These are phyloP conservation scores for Palythoa heliodiscus DNA, from an alignment of 92 coral and sea anemone genomes.

Conservation along the genomic window DNA sequence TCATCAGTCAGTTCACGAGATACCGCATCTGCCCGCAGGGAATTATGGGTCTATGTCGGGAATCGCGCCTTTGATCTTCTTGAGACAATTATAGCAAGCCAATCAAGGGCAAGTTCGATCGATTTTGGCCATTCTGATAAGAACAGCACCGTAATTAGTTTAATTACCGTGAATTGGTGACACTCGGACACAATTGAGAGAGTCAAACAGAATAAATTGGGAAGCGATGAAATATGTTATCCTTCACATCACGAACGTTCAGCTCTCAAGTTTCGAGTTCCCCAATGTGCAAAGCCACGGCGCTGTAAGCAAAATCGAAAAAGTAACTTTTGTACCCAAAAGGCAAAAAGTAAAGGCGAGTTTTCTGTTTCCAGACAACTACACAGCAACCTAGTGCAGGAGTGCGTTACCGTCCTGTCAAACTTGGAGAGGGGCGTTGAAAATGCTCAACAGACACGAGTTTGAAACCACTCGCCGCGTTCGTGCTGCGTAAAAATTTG, in stretches of 20 bases:
- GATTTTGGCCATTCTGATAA: constrained; percentile 90
- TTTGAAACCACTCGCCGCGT: neutral
- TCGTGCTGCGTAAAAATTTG: constrained; percentile 31
- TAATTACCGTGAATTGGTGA: constrained; percentile 98
- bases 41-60: constrained; percentile 72
- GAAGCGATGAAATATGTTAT: constrained; percentile 78
- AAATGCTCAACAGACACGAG: constrained; percentile 35
- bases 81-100: constrained; percentile 64
- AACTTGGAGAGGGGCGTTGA: constrained; percentile 28
- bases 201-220: constrained; percentile 81
- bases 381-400: neutral
- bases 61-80: constrained; percentile 49
- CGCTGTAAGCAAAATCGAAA: neutral
- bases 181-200: constrained; percentile 96
- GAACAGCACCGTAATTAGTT: constrained; percentile 89
- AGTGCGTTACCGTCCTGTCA: constrained; percentile 20
- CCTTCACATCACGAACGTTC: constrained; percentile 56
- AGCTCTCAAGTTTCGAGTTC: constrained; percentile 40
- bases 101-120: constrained; percentile 60
- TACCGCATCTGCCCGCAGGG: constrained; percentile 71
- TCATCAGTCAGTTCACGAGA: constrained; percentile 86
- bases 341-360: neutral
- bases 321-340: constrained; percentile 10
- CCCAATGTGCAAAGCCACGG: neutral
- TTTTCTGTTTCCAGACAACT: constrained; percentile 20